These are phyloP conservation scores for Macrochelys suwanniensis DNA, from an alignment of 2,797 vertebrate species.

Conservation along the genomic window DNA sequence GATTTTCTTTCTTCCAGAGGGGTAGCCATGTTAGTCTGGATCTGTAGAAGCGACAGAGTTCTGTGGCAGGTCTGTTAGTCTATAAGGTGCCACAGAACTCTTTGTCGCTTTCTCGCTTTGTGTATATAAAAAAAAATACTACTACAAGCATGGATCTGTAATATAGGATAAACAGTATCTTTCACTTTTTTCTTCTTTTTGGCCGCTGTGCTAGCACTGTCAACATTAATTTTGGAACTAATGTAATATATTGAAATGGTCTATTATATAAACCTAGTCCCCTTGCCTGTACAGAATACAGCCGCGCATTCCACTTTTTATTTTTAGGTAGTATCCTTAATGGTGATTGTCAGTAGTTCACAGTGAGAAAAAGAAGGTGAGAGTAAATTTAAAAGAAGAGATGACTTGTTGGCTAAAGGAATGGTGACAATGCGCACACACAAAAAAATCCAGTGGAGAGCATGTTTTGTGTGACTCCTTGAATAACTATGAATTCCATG, in stretches of 20 bases:
- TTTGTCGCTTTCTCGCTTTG: background rate
- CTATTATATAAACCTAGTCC: no score
- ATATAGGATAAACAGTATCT: background rate
- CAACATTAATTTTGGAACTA: no score
- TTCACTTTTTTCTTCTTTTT: background rate
- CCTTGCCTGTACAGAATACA: no score
- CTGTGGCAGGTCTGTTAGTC: no score
- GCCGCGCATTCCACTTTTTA: background rate
- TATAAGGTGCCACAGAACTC: no score
- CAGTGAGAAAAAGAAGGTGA: background rate
- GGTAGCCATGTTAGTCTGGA: no score
- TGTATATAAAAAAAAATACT: background rate
- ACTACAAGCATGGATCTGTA: background rate
- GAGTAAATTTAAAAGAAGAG: background rate
- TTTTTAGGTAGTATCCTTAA: background rate
- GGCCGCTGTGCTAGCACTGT: background rate
- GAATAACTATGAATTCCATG: background rate
- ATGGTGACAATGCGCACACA: background rate
- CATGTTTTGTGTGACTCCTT: background rate
- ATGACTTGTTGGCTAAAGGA: background rate
- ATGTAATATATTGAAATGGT: no score
- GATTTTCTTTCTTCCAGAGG: no score
- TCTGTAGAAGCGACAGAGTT: no score
- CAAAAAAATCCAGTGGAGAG: background rate
- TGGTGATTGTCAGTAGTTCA: background rate